These are phyloP conservation scores for Oscheius sp. DNA, from an alignment of 1,140 invertebrate genomes.

Conservation along the genomic window DNA sequence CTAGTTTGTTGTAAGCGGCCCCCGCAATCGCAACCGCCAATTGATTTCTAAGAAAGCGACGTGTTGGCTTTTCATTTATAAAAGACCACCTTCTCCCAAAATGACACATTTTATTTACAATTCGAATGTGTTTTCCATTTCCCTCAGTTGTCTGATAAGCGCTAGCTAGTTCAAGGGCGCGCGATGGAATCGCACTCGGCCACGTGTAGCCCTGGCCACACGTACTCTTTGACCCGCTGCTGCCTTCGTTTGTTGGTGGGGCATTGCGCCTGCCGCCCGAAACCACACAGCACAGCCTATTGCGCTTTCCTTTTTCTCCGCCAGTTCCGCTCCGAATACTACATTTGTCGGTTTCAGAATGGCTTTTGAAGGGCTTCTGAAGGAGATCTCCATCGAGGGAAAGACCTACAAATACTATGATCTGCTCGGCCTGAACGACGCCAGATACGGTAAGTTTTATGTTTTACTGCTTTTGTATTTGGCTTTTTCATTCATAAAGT, in stretches of 20 bases:
- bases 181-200: neutral
- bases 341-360: constrained; percentile 17
- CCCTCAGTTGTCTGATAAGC: too few species aligned
- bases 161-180: constrained; percentile 1
- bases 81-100: too few species aligned
- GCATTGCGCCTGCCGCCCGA: neutral
- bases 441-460: constrained; percentile 71
- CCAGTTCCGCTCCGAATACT: neutral
- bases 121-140: too few species aligned
- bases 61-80: too few species aligned
- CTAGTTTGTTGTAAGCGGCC: too few species aligned
- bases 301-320: neutral
- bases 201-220: constrained; percentile 1
- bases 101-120: too few species aligned
- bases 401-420: constrained; percentile 76
- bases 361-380: constrained; percentile 62
- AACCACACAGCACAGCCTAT: neutral
- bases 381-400: constrained; percentile 69
- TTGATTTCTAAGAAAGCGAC: too few species aligned
- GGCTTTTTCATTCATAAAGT: neutral
- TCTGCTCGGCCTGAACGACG: constrained; percentile 68
- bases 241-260: neutral
- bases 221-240: neutral
- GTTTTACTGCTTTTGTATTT: constrained; percentile 3
- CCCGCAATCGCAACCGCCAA: too few species aligned